Conservation (phyloP, 30 jellyfish, hydroid and myxozoan genomes). For the Chrysaora quinquecirrha region DNA sequence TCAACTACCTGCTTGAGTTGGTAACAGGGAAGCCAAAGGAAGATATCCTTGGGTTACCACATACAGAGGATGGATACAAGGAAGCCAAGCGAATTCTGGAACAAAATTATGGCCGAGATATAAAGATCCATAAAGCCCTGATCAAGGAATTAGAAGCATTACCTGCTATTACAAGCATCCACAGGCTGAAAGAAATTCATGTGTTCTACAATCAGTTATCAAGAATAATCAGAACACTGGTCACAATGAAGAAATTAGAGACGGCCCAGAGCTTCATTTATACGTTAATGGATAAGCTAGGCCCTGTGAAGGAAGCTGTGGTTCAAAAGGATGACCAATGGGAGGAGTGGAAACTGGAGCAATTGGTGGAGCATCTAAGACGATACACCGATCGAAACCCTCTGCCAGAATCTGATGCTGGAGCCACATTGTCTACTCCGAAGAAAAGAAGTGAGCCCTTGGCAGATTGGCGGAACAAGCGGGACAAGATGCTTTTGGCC, state of each 20-base stretch:
- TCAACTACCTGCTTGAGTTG: constrained; percentile 69
- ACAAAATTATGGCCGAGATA: constrained; percentile 45
- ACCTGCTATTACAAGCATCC: constrained; percentile 16
- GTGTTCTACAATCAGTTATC: constrained; percentile 58
- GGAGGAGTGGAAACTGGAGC: constrained; percentile 60
- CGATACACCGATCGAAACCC: constrained; percentile 69
- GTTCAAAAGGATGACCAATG: constrained; percentile 53
- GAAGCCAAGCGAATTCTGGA: constrained; percentile 61
- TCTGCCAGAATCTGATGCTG: constrained; percentile 2
- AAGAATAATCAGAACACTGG: constrained; percentile 50
- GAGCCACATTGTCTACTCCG: constrained; percentile 10
- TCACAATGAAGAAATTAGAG: constrained; percentile 50
- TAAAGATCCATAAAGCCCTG: constrained; percentile 51
- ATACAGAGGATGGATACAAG: constrained; percentile 47
- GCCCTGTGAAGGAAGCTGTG: constrained; percentile 39
- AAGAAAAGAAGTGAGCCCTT: constrained; percentile 12
- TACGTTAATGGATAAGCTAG: constrained; percentile 47
- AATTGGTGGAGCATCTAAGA: constrained; percentile 56
- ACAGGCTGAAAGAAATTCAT: constrained; percentile 21
- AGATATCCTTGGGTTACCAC: constrained; percentile 62
- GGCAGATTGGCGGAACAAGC: constrained; percentile 27
- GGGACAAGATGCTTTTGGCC: constrained; percentile 28
- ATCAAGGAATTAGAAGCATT: constrained; percentile 40
- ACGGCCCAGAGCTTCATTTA: constrained; percentile 55
- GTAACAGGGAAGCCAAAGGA: constrained; percentile 75